Conservation (phyloP, 2,113 vertebrate genomes). For the Antennarius striatus region DNA sequence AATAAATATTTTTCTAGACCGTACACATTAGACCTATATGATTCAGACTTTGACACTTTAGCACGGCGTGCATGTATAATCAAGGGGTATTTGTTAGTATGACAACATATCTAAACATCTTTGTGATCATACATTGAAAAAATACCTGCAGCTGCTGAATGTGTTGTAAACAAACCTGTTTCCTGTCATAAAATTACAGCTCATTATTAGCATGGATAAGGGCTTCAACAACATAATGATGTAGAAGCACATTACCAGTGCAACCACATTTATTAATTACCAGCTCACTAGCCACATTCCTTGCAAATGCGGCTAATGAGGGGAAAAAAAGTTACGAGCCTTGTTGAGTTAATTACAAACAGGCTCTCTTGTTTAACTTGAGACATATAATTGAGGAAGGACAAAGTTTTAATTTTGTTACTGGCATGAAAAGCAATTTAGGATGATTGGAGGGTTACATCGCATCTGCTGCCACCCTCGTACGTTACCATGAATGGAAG, state of each 20-base stretch:
- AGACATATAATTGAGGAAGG: constrained; percentile 71
- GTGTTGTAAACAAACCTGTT: constrained; percentile 77
- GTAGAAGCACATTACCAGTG: constrained; percentile 72
- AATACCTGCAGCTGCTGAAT: constrained; percentile 51
- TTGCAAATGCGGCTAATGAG: constrained; percentile 61
- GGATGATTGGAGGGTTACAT: constrained; percentile 77
- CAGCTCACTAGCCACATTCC: constrained; percentile 70
- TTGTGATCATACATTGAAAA: constrained; percentile 18
- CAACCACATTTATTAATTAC: constrained; percentile 76
- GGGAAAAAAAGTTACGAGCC: constrained; percentile 46
- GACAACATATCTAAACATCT: constrained; percentile 26
- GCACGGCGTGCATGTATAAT: no score
- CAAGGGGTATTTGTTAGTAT: background rate
- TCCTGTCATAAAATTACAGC: constrained; percentile 78
- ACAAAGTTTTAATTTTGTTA: constrained; percentile 85
- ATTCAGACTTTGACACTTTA: no score
- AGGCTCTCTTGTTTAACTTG: constrained; percentile 48
- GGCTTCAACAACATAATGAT: constrained; percentile 74
- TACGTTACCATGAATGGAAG: constrained; percentile 71
- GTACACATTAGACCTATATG: no score
- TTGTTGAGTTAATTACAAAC: constrained; percentile 77
- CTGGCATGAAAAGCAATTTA: constrained; percentile 85
- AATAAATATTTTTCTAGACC: no score
- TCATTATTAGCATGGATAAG: constrained; percentile 68
- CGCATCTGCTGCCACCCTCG: constrained; percentile 87